Conservation (phyloP, 2,797 vertebrate species). For the Neomorphus geoffroyi region DNA sequence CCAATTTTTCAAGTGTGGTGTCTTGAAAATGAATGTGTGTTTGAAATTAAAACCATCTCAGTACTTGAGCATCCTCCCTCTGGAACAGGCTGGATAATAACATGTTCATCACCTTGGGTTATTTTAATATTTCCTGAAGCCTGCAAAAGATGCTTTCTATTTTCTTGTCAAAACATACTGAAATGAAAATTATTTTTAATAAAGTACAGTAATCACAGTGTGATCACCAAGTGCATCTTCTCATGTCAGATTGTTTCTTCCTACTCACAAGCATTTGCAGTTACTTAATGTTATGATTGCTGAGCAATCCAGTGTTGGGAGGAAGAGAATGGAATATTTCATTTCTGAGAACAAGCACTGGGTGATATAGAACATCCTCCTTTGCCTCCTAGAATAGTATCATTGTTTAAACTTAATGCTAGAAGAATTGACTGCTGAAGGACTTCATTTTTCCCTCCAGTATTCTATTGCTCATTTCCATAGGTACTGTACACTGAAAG, state of each 20-base stretch:
- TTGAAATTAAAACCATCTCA: conserved; percentile 65
- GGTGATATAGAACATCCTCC: not conserved
- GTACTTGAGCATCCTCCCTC: conserved; percentile 38
- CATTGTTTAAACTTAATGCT: not conserved
- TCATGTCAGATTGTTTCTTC: conserved; percentile 43
- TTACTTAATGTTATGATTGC: conserved; percentile 28
- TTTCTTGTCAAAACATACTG: conserved; percentile 64
- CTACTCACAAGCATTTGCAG: not conserved
- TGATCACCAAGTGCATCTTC: conserved; percentile 42
- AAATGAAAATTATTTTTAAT: conserved; percentile 72
- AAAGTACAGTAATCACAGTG: conserved; percentile 42
- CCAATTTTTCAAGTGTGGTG: conserved; percentile 49
- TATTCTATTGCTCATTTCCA: not conserved
- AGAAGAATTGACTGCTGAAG: not conserved
- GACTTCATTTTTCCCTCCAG: not conserved
- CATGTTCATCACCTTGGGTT: conserved; percentile 53
- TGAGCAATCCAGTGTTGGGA: not conserved
- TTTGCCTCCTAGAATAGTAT: not conserved
- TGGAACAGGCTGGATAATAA: conserved; percentile 57
- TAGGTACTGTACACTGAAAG: not conserved
- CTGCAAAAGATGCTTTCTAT: conserved; percentile 56
- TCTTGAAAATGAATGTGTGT: conserved; percentile 43
- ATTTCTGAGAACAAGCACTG: not conserved
- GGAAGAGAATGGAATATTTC: conserved; percentile 21
- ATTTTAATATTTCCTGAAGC: conserved; percentile 61